phyloP scores from a whole-genome alignment of 2,888 invertebrate species.

The Stramonita haemastoma region DNA sequence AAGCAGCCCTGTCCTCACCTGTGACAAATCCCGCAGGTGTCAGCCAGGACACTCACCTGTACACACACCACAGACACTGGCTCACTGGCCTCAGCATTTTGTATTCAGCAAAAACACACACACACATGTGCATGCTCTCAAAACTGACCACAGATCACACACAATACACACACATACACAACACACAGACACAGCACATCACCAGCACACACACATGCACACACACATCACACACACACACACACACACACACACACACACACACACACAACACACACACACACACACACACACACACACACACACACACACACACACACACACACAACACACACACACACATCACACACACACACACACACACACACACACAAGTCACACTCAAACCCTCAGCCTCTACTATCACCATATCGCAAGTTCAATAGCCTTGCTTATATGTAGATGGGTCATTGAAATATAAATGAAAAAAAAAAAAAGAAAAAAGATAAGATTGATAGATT shows the following conservation, averaged over 20 bases:
- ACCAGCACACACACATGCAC: neutral
- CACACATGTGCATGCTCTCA: too few species aligned
- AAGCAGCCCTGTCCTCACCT: constrained; percentile 73
- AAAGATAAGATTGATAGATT: too few species aligned
- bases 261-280: neutral
- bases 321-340: neutral
- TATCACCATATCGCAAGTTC: too few species aligned
- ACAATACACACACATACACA: neutral
- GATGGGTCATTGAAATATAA: too few species aligned
- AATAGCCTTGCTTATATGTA: too few species aligned
- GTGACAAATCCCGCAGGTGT: constrained; percentile 88
- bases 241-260: too few species aligned
- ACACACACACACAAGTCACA: neutral
- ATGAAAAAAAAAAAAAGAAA: too few species aligned
- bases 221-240: neutral
- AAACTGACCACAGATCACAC: too few species aligned
- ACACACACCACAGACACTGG: neutral
- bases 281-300: neutral
- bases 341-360: neutral
- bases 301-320: neutral
- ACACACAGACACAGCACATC: neutral
- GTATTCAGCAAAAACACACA: neutral
- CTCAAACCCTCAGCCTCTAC: neutral
- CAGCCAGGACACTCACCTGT: constrained; percentile 92
- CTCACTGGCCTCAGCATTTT: neutral